Evolutionary conservation across 2,797 vertebrate species (phyloP), one percentile per base, ranked within the genome.

Genomic region (Peromyscus aztecus): DNA sequence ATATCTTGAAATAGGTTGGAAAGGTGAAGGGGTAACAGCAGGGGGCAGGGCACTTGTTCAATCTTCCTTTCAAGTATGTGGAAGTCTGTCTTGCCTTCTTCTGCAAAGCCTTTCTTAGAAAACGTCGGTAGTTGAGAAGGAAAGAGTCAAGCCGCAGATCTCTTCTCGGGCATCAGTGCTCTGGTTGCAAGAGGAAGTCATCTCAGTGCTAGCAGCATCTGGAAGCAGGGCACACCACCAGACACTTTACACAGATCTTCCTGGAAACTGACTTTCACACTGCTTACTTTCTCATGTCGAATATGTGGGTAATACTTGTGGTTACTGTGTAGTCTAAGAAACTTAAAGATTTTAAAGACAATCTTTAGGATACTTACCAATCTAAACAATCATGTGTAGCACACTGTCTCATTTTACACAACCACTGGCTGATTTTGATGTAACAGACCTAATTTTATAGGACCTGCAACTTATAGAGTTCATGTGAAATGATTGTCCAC

Each of bases 161-260:
- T 69, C 87, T 91, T 77, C 37, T 57, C 14, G 90, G 67, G 81
- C 31, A 14, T 55, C 80, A 76, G 91, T 49, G 73, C 9, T 95
- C 94, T 57, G 13, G 19, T 34, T 81, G 29, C 69, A 83, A 40
- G 67, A 88, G 13, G 93, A 84, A 49, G 27, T 89, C 85, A 65
- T 78, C 82, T 76, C 92, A 57, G 71, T 29, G n/a, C 46, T n/a
- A 55, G 90, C 80, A 89, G 93, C 92, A 90, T 87, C 98, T 98
- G 49, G 93, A 96, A 96, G 73, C 27, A 92, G 23, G 4, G 65
- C 1, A 91, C 31, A 75, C 43, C 46, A 96, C n/a, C 84, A 90
- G 91, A 61, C 1, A 80, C 8, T 90, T 81, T 69, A 61, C 31
- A 83, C 17, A 73, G n/a, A 10, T 90, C 27, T 76, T 71, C 29